These are phyloP conservation scores for Nephila pilipes DNA, from an alignment of 1,140 invertebrate species.

Conservation along the genomic window DNA sequence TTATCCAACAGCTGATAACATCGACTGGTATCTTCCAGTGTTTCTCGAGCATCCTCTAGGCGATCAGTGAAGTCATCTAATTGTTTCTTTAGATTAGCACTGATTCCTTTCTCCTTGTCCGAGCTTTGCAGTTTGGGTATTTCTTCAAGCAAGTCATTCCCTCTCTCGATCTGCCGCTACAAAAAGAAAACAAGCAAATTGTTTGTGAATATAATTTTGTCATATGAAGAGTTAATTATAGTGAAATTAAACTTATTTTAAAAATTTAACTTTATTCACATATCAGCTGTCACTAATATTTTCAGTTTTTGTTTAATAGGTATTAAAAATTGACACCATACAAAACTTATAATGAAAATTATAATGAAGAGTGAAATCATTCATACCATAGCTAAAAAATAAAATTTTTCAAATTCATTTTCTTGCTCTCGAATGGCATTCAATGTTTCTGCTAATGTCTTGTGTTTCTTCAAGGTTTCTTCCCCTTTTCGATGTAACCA, in stretches of 20 bases:
- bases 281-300: background rate
- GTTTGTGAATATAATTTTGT: background rate
- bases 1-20: conserved; percentile 89
- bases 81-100: conserved; percentile 85
- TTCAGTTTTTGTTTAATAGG: background rate
- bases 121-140: conserved; percentile 82
- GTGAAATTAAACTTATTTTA: too few relatives aligned
- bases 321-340: too few relatives aligned
- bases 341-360: background rate
- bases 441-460: conserved; percentile 84
- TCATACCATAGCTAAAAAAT: conserved; percentile 90
- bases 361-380: background rate
- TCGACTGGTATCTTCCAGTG: conserved; percentile 88
- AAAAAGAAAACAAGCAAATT: background rate
- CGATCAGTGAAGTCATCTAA: conserved; percentile 87
- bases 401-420: conserved; percentile 91
- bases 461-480: conserved; percentile 86
- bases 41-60: conserved; percentile 88
- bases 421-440: conserved; percentile 86
- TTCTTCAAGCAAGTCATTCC: conserved; percentile 89
- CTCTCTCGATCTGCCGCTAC: conserved; percentile 91
- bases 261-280: background rate
- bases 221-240: background rate
- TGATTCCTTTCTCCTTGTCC: conserved; percentile 80
- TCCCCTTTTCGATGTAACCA: conserved; percentile 89